Base-by-base conservation (phyloP, 2,888 invertebrate species). In the Cactoblastis cactorum region DNA sequence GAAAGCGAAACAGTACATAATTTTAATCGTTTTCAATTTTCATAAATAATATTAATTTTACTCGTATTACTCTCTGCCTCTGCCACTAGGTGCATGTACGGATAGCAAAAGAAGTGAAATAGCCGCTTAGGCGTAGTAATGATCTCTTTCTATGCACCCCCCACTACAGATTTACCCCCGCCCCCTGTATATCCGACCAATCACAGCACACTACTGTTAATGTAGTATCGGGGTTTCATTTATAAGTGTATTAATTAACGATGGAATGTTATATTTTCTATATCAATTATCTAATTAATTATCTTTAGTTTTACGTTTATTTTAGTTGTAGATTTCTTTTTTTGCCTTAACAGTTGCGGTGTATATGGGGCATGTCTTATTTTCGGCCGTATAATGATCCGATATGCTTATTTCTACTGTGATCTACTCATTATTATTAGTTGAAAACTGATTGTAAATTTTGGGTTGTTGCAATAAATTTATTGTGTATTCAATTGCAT, bases 381-480 rank as follows among this genome's bases (percentile, higher is more conserved):
- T 55, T 53, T 60, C 54, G 61, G 56, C 61, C 61, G 57, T 55
- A 51, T 48, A 53, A 51, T 56, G 55, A 56, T 55, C 53, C 49
- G 51, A 37, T 46, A 51, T 50, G 49, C 50, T 32, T 38, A 57
- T 58, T n/a, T n/a, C n/a, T n/a, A 53, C 51, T 57, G 57, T 58
- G 53, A 69, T 62, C 70, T 72, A 71, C 69, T 68, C 67, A 69
- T 66, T 69, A 63, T 67, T 71, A 50, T 58, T 59, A 63, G 63
- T 54, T 60, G 58, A 70, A 66, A 69, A 69, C 73, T 71, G 74
- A 74, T 67, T 80, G 79, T 82, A 80, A 68, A 80, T 80, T 80
- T 86, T 85, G 88, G 88, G 89, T 80, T 72, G 88, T 83, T 88
- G 88, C 88, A 88, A 88, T 88, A 88, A 84, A 78, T 71, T n/a